Evolutionary conservation across 2,113 vertebrate genomes (phyloP).

Genomic region (Ibidorhyncha struthersii): DNA sequence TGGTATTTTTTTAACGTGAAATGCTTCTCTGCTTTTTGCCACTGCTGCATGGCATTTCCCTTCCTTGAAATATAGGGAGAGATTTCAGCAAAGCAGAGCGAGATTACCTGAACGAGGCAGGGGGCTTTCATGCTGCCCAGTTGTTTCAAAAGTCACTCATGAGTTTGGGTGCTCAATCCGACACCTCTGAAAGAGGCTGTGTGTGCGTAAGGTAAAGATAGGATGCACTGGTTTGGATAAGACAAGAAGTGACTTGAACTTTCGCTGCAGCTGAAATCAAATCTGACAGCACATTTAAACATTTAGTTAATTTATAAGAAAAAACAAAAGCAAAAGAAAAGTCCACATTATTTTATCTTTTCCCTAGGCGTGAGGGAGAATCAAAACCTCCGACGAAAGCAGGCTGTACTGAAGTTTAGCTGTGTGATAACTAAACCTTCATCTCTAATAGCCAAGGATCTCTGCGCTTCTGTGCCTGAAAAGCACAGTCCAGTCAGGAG

Average conservation of each 20-base stretch:
- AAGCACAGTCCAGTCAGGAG: neutral
- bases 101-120: neutral
- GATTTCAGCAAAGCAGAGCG: neutral
- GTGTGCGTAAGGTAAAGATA: neutral
- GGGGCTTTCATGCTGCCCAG: neutral
- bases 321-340: neutral
- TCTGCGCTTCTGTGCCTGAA: neutral
- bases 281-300: neutral
- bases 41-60: neutral
- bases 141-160: neutral
- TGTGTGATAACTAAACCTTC: neutral
- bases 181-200: neutral
- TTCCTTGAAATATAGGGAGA: neutral
- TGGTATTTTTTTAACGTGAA: neutral
- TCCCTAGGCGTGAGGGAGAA: neutral
- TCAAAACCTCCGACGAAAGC: neutral
- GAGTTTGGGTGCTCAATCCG: neutral
- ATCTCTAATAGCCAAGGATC: neutral
- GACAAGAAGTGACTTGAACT: neutral
- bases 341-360: neutral
- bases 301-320: neutral
- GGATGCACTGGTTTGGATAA: neutral
- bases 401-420: neutral
- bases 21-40: neutral
- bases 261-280: neutral